Evolutionary conservation across 2,888 invertebrate species (phyloP), one percentile per base, ranked within the genome.

Genomic region (Megalurothrips usitatus): DNA sequence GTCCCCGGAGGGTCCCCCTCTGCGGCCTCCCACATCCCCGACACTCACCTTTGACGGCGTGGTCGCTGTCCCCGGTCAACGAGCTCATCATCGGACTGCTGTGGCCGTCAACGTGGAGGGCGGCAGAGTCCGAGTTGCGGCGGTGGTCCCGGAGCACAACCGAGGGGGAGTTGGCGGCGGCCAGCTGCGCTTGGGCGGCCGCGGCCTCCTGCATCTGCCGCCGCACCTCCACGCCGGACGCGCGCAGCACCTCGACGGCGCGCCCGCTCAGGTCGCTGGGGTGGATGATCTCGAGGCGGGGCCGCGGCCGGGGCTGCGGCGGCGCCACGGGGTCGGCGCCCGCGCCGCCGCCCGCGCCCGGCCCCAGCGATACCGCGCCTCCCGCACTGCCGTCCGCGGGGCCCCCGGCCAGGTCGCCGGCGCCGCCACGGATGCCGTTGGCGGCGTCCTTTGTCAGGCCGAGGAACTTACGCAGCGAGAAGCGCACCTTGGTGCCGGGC

Each of bases 261-360:
- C 93, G 92, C 49, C 94, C 94, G 86, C 95, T 95, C 82, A 96
- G 90, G 85, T 96, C 96, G 84, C 94, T 89, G 19, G 96, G 96
- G 89, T 96, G 96, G 83, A 96, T 95, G 84, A 96, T 96, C 82
- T 96, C 94, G 43, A 95, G 89, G 23, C 94, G 90, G 3, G 94
- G 93, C 85, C 94, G 94, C 10, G 91, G 91, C 85, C 91, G 90
- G 11, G 91, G 91, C 28, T 90, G 89, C 80, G 89, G 87, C 78
- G 90, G 90, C 81, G 83, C 17, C 68, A 23, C 23, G 9, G 68
- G 68, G 23, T 68, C 68, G 12, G 48, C 49, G 0, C 11, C 23
- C 14, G 75, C 49, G 87, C 79, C 90, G 90, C 81, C 82, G 11
- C 26, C 75, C 49, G 0, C 68, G 78, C 48, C 83, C 83, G 47